Evolutionary conservation across 2,113 vertebrate species (phyloP), one percentile per base, ranked within the genome.

Genomic region (Dissostichus mawsoni): DNA sequence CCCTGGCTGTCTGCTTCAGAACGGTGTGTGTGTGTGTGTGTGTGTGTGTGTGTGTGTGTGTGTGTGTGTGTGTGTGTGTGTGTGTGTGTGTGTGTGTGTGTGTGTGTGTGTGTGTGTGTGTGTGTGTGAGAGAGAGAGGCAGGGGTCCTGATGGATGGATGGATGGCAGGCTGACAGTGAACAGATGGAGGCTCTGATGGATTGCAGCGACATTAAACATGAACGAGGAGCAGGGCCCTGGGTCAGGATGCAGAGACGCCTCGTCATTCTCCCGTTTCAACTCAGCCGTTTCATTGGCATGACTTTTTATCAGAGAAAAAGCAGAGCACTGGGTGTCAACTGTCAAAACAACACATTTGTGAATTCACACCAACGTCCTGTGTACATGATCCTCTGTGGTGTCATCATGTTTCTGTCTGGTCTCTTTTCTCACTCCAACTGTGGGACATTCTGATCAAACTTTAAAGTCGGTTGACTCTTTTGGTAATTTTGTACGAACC

Each of bases 181-280:
- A 86, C 92, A 94, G 91, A 93, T 93, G 90, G 85, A 85, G 80
- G 72, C 77, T 74, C 85, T 94, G 93, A 94, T 94, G 82, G 92
- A 93, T 92, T 92, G 91, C 86, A 85, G 78, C 62, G 14, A 85
- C 89, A 91, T 93, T 82, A 82, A 73, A 93, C 78, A 74, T 92
- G 91, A 90, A 78, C 87, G 85, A 89, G 80, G 82, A 87, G 89
- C 78, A 45, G 71, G 59, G 71, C 68, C 63, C 53, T 85, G 18
- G 83, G 80, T 85, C 75, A 85, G 85, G 80, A 87, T 59, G 41
- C 59, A 71, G 64, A 63, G 69, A 61, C 9, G 55, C 73, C 44
- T 75, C 23, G 16, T 82, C 80, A 36, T 41, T 58, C 70, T 83
- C 66, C 52, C 64, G 61, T 76, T 80, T 76, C 69, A 82, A 72